Base-by-base conservation (phyloP, 1,140 invertebrate species). In the Pararge aegeria region DNA sequence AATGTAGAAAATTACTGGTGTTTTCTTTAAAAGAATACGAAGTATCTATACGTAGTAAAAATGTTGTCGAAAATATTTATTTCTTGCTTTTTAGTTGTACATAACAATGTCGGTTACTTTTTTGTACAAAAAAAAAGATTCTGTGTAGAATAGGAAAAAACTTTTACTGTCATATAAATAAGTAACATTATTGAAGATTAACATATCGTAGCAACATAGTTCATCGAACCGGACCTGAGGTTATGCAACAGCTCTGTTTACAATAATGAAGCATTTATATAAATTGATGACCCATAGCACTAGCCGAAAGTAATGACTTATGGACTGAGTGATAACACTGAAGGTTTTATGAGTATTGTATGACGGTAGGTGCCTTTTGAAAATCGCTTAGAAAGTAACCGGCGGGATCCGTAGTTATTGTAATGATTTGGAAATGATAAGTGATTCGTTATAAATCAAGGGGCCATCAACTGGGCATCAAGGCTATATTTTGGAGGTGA, bases 211-310 rank as follows among this genome's bases (percentile, higher is more conserved):
- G n/a, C n/a, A n/a, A n/a, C n/a, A 6, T 27, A 6, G 52, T 55
- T 44, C 37, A 9, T 20, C 10, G 56, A 59, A 59, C 56, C 49
- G 56, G 37, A 59, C 9, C 27, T 18, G 7, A 13, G 13, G 38
- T 59, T 59, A 52, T 21, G 40, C 50, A 51, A 58, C 16, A 27
- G 13, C 56, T 18, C 24, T 49, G 21, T 50, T 30, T 48, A 44
- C 21, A 52, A 38, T 59, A 59, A 59, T 59, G 56, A 52, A 37
- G 18, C 19, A 29, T 59, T 59, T 42, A 59, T 52, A 59, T 59
- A 59, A 59, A 59, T 59, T 59, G 56, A 52, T 59, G 56, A 38
- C 16, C 56, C 49, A 52, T 37, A 50, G 13, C 19, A 21, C 18
- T 30, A 38, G 18, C 44, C 30, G 20, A 59, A 59, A 52, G 19